phyloP scores from a whole-genome alignment of 2,113 vertebrate species.

The Hippoglossus stenolepis region DNA sequence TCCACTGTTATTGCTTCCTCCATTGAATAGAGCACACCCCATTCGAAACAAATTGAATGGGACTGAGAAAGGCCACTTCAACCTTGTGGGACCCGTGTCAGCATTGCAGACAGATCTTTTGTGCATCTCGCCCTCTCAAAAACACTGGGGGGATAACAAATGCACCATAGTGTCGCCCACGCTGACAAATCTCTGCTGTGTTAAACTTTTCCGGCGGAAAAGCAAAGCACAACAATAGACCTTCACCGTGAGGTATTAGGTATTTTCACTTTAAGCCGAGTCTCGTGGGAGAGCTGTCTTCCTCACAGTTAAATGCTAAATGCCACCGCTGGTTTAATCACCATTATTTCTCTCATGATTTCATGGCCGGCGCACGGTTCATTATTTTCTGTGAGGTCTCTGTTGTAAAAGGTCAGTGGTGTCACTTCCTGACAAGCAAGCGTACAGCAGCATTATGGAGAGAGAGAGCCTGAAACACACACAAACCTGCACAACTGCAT shows the following conservation, averaged over 20 bases:
- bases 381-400: constrained; percentile 62
- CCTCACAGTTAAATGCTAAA: constrained; percentile 21
- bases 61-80: constrained; percentile 54
- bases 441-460: not conserved
- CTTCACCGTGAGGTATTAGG: not conserved
- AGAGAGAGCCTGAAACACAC: not conserved
- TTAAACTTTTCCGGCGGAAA: not conserved
- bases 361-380: constrained; percentile 35
- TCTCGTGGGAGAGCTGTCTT: constrained; percentile 1
- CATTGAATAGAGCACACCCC: constrained; percentile 57
- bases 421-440: constrained; percentile 54
- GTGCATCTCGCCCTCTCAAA: constrained; percentile 41
- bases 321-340: constrained; percentile 55
- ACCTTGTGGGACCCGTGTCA: constrained; percentile 27
- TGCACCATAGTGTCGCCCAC: not conserved
- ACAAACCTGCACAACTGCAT: constrained; percentile 8
- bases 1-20: constrained; percentile 45
- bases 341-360: constrained; percentile 55
- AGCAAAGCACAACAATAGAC: not conserved
- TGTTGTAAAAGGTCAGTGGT: constrained; percentile 68
- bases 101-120: constrained; percentile 49
- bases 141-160: constrained; percentile 46
- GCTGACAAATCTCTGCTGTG: constrained; percentile 4
- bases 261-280: constrained; percentile 24
- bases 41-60: constrained; percentile 60